Evolutionary conservation across 2,797 vertebrate species (phyloP).

Genomic region (Myotis myotis): DNA sequence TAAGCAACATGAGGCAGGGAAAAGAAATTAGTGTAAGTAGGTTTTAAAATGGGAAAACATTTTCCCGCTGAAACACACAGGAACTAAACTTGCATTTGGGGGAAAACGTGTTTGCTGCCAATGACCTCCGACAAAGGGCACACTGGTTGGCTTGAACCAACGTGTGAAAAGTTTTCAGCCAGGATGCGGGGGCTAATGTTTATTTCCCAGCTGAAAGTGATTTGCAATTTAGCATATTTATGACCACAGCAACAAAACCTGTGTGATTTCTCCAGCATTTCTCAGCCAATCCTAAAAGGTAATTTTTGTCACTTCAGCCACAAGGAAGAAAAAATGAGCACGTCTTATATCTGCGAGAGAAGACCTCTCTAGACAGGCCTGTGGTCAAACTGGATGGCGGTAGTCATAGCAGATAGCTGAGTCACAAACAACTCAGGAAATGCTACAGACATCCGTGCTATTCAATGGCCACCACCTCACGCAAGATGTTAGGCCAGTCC

Average conservation of each 20-base stretch:
- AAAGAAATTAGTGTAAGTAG: not conserved
- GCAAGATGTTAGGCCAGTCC: not conserved
- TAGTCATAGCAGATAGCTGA: not conserved
- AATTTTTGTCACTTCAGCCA: not conserved
- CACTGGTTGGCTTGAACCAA: not conserved
- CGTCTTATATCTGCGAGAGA: not conserved
- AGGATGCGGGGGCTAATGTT: not conserved
- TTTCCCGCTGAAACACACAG: not conserved
- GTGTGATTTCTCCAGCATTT: not conserved
- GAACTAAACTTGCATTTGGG: not conserved
- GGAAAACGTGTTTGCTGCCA: not conserved
- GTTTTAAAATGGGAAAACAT: conserved; percentile 27
- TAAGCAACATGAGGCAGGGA: not conserved
- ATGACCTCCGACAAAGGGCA: not conserved
- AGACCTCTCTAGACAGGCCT: not conserved
- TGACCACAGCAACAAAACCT: conserved; percentile 2
- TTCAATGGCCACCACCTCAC: not conserved
- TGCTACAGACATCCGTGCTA: not conserved
- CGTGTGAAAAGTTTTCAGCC: not conserved
- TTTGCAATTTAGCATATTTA: conserved; percentile 1
- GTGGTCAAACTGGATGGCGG: not conserved
- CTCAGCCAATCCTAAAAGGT: not conserved
- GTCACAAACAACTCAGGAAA: not conserved
- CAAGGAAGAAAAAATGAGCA: conserved; percentile 1
- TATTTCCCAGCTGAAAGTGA: conserved; percentile 28